phyloP scores from a whole-genome alignment of 2,797 vertebrate genomes.

The Percopsis omiscomaycus region DNA sequence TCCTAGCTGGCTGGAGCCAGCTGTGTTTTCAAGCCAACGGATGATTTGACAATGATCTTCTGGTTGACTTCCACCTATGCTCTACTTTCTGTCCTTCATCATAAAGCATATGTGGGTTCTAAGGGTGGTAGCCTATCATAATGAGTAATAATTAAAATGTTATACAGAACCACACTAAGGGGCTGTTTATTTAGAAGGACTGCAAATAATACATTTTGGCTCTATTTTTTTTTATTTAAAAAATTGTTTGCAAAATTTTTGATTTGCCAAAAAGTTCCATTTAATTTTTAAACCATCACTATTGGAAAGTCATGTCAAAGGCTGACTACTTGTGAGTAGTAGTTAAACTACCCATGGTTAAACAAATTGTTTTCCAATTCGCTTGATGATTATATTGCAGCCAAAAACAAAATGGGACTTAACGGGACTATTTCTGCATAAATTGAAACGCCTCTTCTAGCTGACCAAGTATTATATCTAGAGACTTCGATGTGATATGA shows the following conservation, averaged over 20 bases:
- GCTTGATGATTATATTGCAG: constrained; percentile 10
- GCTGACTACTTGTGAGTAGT: constrained; percentile 9
- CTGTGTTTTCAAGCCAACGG: background rate
- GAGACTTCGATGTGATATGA: constrained; percentile 4
- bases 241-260: too few relatives aligned
- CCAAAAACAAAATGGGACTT: background rate
- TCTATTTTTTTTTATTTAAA: too few relatives aligned
- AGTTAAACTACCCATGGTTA: constrained; percentile 1
- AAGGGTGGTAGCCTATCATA: background rate
- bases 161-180: background rate
- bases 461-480: background rate
- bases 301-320: constrained; percentile 1
- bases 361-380: constrained; percentile 12
- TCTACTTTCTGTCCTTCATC: background rate
- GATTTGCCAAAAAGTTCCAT: constrained; percentile 4
- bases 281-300: constrained; percentile 13
- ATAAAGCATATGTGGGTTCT: too few relatives aligned
- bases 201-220: too few relatives aligned
- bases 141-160: constrained; percentile 16
- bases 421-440: constrained; percentile 4
- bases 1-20: background rate
- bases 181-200: constrained; percentile 14
- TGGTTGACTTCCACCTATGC: constrained; percentile 8
- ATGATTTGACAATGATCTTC: background rate
- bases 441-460: background rate